Evolutionary conservation across 2,888 invertebrate species (phyloP).

Genomic region (Stictocephala bisonia): DNA sequence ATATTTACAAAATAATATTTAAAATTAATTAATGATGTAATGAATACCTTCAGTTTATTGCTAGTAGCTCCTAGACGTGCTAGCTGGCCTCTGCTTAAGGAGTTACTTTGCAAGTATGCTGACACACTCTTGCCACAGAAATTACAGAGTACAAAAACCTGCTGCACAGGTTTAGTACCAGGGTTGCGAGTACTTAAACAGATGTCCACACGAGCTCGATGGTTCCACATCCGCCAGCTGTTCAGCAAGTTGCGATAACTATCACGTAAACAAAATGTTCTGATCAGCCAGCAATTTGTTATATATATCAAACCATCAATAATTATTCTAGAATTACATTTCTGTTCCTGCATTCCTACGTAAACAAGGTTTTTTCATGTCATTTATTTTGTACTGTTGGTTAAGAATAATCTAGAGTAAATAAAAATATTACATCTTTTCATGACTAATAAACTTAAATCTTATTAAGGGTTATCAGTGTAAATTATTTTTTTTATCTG

Average conservation of each 20-base stretch:
- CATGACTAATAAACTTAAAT: no score
- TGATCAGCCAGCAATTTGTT: conserved; percentile 77
- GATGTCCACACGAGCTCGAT: conserved; percentile 90
- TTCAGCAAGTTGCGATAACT: conserved; percentile 89
- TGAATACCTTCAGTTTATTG: conserved; percentile 80
- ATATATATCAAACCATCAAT: neutral
- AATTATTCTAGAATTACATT: conserved; percentile 6
- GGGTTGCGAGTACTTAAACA: conserved; percentile 73
- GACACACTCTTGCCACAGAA: conserved; percentile 96
- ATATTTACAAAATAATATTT: no score
- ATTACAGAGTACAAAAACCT: conserved; percentile 88
- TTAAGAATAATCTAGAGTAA: no score
- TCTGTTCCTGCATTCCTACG: conserved; percentile 30
- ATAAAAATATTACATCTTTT: no score
- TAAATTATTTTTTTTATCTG: no score
- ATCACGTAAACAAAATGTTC: conserved; percentile 63
- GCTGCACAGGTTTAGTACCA: conserved; percentile 70
- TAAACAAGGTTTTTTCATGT: no score
- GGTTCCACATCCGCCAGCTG: conserved; percentile 91
- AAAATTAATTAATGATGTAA: no score
- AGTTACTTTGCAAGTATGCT: conserved; percentile 77
- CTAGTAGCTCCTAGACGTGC: conserved; percentile 74
- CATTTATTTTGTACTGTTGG: no score
- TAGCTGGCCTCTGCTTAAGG: conserved; percentile 70
- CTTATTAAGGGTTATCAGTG: no score